Evolutionary conservation across 2,113 vertebrate species (phyloP), one percentile per base, ranked within the genome.

Genomic region (Uropsilus gracilis): DNA sequence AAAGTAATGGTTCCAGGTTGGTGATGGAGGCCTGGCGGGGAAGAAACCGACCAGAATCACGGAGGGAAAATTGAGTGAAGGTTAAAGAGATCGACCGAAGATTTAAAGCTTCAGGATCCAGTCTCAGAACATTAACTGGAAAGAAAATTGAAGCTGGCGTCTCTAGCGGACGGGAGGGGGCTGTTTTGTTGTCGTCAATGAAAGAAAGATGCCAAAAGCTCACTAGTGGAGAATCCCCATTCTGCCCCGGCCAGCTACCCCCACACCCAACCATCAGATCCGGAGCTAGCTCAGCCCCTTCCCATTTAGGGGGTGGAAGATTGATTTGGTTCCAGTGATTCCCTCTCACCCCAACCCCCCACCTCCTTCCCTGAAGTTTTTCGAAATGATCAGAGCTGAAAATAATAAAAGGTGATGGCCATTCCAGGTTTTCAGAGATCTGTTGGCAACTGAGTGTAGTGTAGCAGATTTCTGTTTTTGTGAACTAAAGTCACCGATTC

Each of bases 181-280:
- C 86, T 68, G 91, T 86, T 96, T 90, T 96, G 95, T 93, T 91
- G 77, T 95, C 39, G 9, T 84, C 84, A 30, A 0, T 42, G 88
- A 61, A 85, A 72, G 91, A 57, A 90, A 34, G 30, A 80, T 44
- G 87, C 75, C 32, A 77, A 73, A 61, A 13, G 13, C 72, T 86
- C 77, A 3, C 66, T 42, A 34, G 12, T 14, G 1, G 13, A 5
- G 64, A 50, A 68, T 59, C 72, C 66, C 22, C 0, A 39, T 22
- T 84, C 86, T 6, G 34, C 42, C 24, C 28, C 3, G 6, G 55
- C 46, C 42, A 24, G 57, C 6, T 13, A 1, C 86, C 12, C 6
- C 17, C 10, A 4, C 61, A 6, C 37, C 8, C 53, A 13, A 8
- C 11, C 20, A 6, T 57, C 4, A 48, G 61, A 76, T 30, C 69